phyloP scores from a whole-genome alignment of 92 coral and sea anemone species.

The Scolanthus callimorphus region DNA sequence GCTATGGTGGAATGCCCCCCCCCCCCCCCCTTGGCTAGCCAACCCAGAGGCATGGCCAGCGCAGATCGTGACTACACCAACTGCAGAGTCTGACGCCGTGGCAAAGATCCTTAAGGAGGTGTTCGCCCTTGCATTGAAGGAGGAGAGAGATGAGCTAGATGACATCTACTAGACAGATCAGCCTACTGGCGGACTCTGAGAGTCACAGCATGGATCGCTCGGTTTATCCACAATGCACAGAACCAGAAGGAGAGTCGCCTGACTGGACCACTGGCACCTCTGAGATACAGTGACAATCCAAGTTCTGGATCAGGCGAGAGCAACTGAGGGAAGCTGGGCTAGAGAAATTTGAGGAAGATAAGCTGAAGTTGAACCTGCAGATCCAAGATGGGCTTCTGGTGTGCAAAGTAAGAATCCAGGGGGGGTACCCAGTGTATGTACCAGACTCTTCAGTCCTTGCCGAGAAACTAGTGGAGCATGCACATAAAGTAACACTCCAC shows the following conservation, averaged over 20 bases:
- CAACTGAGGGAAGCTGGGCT: no score
- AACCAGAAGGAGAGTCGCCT: background rate
- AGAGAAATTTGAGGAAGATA: background rate
- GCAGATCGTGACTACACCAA: background rate
- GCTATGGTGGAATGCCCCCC: constrained; percentile 9
- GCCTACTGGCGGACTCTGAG: background rate
- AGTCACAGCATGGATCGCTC: background rate
- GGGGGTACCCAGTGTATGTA: background rate
- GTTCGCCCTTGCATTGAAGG: constrained; percentile 7
- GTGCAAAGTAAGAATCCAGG: background rate
- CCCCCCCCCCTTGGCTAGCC: constrained; percentile 15
- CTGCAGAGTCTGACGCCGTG: constrained; percentile 9
- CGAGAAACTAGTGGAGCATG: no score
- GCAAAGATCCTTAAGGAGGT: constrained; percentile 7
- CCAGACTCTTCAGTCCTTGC: no score
- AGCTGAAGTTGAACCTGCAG: background rate
- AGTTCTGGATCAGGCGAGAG: background rate
- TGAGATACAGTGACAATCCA: background rate
- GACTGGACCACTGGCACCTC: no score
- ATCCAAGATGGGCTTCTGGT: background rate
- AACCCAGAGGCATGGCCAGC: constrained; percentile 25
- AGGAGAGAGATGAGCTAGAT: constrained; percentile 29
- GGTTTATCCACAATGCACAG: background rate
- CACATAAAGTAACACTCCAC: no score
- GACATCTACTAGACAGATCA: constrained; percentile 16